Evolutionary conservation across 1,140 invertebrate genomes (phyloP).

Genomic region (Habropoda laboriosa): DNA sequence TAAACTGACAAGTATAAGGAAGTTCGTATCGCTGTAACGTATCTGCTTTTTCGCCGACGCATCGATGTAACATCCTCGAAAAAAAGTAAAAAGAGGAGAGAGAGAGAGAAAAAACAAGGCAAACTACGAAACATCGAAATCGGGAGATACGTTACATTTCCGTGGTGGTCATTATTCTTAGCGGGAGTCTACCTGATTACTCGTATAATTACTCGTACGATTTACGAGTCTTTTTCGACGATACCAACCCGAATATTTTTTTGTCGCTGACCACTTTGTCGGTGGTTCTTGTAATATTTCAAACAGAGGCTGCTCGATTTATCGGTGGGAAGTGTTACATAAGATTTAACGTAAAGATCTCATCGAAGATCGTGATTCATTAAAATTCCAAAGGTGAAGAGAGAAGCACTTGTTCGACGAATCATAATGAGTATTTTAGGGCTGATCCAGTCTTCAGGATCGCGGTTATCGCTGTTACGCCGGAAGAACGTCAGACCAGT

Average conservation of each 20-base stretch:
- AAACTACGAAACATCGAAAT: not conserved
- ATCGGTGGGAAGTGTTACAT: not conserved
- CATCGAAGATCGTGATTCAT: not conserved
- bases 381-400: constrained; percentile 15
- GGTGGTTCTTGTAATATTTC: too few relatives aligned
- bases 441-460: not conserved
- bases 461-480: constrained; percentile 16
- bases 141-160: not conserved
- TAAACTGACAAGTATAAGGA: too few relatives aligned
- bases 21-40: too few relatives aligned
- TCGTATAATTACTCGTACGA: not conserved
- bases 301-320: not conserved
- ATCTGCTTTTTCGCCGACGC: too few relatives aligned
- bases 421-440: not conserved
- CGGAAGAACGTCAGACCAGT: not conserved
- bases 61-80: too few relatives aligned
- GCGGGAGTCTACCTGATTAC: not conserved
- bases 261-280: not conserved
- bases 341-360: not conserved
- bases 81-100: too few relatives aligned
- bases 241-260: not conserved
- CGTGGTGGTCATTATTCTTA: not conserved
- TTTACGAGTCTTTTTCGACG: not conserved
- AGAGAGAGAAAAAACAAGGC: too few relatives aligned
- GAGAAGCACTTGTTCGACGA: not conserved